These are phyloP conservation scores for Callipepla californica DNA, from an alignment of 2,113 vertebrate species.

Conservation along the genomic window DNA sequence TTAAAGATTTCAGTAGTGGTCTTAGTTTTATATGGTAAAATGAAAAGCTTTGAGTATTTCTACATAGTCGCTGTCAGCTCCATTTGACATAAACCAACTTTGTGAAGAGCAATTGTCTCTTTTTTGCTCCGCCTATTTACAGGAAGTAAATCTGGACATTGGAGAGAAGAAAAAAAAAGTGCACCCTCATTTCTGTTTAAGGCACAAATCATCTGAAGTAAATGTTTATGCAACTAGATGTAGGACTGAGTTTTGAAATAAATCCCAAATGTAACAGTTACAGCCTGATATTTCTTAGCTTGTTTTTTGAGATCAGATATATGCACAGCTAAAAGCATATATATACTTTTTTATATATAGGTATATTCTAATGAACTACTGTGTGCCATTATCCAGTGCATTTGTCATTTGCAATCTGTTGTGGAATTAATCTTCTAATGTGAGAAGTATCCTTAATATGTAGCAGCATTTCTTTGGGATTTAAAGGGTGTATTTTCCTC, in stretches of 20 bases:
- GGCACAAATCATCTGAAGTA: neutral
- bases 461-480: neutral
- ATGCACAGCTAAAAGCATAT: accelerated
- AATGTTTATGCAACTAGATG: neutral
- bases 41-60: neutral
- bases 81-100: neutral
- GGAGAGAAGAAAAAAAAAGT: neutral
- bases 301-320: neutral
- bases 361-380: neutral
- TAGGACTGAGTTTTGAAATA: neutral
- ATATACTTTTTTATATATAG: no score
- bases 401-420: neutral
- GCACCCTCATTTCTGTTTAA: neutral
- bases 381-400: neutral
- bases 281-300: neutral
- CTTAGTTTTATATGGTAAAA: neutral
- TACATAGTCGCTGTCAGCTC: neutral
- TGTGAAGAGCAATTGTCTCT: neutral
- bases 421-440: neutral
- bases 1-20: neutral
- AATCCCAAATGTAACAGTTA: neutral
- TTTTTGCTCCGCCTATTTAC: neutral
- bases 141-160: neutral
- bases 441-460: neutral
- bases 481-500: neutral